Conservation (phyloP, 2,797 vertebrate genomes). For the Bucorvus abyssinicus region DNA sequence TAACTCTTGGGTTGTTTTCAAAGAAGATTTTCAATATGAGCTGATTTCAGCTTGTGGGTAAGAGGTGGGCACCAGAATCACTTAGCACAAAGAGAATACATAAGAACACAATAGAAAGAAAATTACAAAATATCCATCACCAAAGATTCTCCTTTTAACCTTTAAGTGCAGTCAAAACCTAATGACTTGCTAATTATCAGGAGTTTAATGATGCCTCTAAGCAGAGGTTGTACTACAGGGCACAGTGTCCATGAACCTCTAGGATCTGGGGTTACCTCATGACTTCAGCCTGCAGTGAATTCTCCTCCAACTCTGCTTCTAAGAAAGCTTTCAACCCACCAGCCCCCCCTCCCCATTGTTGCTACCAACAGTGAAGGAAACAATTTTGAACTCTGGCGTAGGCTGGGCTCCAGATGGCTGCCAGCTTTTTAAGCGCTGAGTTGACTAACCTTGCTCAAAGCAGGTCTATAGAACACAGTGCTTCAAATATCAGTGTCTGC, state of each 20-base stretch:
- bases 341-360: constrained; percentile 12
- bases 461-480: constrained; percentile 48
- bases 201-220: constrained; percentile 57
- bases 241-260: constrained; percentile 8
- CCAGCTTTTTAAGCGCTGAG: constrained; percentile 49
- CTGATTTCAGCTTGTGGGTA: constrained; percentile 16
- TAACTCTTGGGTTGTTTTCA: constrained; percentile 13
- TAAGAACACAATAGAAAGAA: constrained; percentile 27
- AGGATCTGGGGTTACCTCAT: background rate
- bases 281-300: constrained; percentile 45
- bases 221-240: background rate
- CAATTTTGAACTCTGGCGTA: constrained; percentile 60
- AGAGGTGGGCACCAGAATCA: background rate
- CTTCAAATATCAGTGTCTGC: constrained; percentile 63
- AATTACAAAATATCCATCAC: constrained; percentile 58
- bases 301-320: constrained; percentile 7
- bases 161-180: constrained; percentile 60
- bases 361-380: constrained; percentile 59
- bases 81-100: constrained; percentile 33
- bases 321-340: constrained; percentile 7
- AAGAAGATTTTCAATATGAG: background rate
- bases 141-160: constrained; percentile 51
- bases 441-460: constrained; percentile 67
- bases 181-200: constrained; percentile 43
- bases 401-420: constrained; percentile 63